These are phyloP conservation scores for Drosophila murphyi DNA, from an alignment of 1,140 invertebrate genomes.

Conservation along the genomic window DNA sequence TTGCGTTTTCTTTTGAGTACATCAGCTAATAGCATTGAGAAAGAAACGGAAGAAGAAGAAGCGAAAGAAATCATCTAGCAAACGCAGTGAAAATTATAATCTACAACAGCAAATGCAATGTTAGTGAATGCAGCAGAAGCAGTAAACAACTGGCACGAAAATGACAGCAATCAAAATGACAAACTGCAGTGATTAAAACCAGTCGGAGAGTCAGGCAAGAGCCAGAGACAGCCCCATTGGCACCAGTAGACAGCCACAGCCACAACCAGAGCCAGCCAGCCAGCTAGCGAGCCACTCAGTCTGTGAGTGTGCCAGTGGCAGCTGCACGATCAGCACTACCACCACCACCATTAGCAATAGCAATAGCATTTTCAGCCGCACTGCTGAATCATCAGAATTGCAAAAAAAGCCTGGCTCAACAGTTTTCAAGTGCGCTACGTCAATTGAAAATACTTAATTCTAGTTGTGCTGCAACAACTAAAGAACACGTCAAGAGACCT, in stretches of 20 bases:
- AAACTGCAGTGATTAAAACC: conserved; percentile 79
- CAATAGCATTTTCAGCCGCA: conserved; percentile 2
- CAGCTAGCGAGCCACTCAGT: conserved; percentile 27
- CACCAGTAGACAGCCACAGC: conserved; percentile 29
- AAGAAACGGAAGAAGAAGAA: conserved; percentile 26
- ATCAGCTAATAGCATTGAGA: conserved; percentile 74
- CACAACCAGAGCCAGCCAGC: neutral
- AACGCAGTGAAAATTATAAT: conserved; percentile 62
- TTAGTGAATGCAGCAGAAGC: conserved; percentile 41
- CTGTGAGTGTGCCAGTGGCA: conserved; percentile 27
- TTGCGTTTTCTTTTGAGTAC: conserved; percentile 69
- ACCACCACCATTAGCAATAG: conserved; percentile 20
- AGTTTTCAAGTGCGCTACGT: conserved; percentile 53
- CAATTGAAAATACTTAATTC: conserved; percentile 59
- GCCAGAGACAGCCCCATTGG: conserved; percentile 62
- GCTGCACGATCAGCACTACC: conserved; percentile 18
- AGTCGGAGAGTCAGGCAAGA: conserved; percentile 41
- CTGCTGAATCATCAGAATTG: conserved; percentile 56
- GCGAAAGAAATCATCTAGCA: conserved; percentile 21
- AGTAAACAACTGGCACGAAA: conserved; percentile 59
- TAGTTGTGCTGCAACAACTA: conserved; percentile 18
- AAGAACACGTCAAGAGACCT: conserved; percentile 60
- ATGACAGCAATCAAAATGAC: conserved; percentile 74
- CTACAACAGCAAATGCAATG: conserved; percentile 45
- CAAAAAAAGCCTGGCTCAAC: conserved; percentile 32